phyloP scores from a whole-genome alignment of 2,888 invertebrate genomes.

The Drosophila siamana region DNA sequence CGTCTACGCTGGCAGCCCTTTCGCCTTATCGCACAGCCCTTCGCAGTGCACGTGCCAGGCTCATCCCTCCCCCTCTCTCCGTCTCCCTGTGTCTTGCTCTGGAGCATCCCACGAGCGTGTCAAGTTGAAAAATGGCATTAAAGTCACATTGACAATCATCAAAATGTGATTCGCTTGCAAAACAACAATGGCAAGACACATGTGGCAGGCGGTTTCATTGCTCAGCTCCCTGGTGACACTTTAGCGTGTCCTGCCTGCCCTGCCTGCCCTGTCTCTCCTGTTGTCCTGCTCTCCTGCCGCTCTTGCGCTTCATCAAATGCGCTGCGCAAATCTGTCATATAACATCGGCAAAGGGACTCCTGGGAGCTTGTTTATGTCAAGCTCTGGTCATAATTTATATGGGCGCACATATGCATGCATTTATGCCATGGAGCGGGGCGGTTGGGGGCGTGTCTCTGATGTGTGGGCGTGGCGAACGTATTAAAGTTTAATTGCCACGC shows the following conservation, averaged over 20 bases:
- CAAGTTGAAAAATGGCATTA: slow-evolving; percentile 82
- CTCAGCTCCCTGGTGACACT: slow-evolving; percentile 81
- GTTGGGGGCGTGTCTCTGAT: background rate
- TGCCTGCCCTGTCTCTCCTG: background rate
- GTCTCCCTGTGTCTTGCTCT: background rate
- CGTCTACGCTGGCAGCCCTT: slow-evolving; percentile 49
- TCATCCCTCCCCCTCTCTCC: slow-evolving; percentile 7
- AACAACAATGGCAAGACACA: slow-evolving; percentile 72
- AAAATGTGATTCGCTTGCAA: slow-evolving; percentile 82
- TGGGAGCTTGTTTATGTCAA: slow-evolving; percentile 86
- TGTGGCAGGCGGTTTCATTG: slow-evolving; percentile 53
- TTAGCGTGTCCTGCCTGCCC: slow-evolving; percentile 67
- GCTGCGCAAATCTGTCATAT: slow-evolving; percentile 84
- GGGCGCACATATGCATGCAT: slow-evolving; percentile 65
- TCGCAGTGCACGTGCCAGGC: slow-evolving; percentile 61
- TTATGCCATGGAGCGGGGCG: slow-evolving; percentile 3
- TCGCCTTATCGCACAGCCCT: slow-evolving; percentile 49
- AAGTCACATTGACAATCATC: slow-evolving; percentile 85
- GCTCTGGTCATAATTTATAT: slow-evolving; percentile 82
- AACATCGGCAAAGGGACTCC: slow-evolving; percentile 83
- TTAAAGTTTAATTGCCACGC: slow-evolving; percentile 79
- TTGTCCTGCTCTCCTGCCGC: no score
- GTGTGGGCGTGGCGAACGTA: slow-evolving; percentile 62
- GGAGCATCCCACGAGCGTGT: slow-evolving; percentile 54
- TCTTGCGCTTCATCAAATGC: slow-evolving; percentile 72